These are phyloP conservation scores for Pandemis corylana DNA, from an alignment of 2,888 invertebrate species.

Conservation along the genomic window DNA sequence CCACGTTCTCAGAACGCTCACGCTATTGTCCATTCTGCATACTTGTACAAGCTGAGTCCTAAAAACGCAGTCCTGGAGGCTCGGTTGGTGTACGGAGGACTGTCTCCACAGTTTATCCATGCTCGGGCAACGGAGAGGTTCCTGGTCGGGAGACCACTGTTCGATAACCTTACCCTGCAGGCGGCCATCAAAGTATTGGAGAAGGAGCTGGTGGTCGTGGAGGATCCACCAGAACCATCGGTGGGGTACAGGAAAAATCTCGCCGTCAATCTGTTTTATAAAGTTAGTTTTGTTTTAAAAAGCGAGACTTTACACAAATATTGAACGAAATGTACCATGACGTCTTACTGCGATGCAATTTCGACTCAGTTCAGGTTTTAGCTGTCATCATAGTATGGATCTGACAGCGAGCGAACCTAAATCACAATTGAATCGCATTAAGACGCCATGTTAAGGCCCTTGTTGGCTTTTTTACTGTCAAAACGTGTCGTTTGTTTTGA, in stretches of 20 bases:
- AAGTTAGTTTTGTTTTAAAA: slow-evolving; percentile 69
- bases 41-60: slow-evolving; percentile 84
- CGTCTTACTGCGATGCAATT: too few species aligned
- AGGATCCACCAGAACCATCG: slow-evolving; percentile 81
- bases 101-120: slow-evolving; percentile 73
- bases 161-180: slow-evolving; percentile 72
- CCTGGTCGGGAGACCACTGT: slow-evolving; percentile 72
- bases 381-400: too few species aligned
- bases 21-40: slow-evolving; percentile 90
- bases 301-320: too few species aligned
- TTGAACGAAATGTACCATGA: neutral
- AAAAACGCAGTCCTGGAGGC: slow-evolving; percentile 72
- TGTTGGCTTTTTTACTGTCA: neutral
- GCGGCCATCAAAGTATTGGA: slow-evolving; percentile 58
- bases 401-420: too few species aligned
- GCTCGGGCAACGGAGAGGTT: slow-evolving; percentile 82
- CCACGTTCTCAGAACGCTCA: slow-evolving; percentile 89
- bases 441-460: neutral
- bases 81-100: slow-evolving; percentile 86
- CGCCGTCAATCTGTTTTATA: slow-evolving; percentile 87
- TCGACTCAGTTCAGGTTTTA: too few species aligned
- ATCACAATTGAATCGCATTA: too few species aligned
- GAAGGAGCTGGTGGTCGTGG: slow-evolving; percentile 58
- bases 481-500: neutral
- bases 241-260: slow-evolving; percentile 85